Percentiles rank a stretch among this genome's conserved stretches.
Conservation (phyloP, 2,113 vertebrate species). For the Hemicordylus capensis region DNA sequence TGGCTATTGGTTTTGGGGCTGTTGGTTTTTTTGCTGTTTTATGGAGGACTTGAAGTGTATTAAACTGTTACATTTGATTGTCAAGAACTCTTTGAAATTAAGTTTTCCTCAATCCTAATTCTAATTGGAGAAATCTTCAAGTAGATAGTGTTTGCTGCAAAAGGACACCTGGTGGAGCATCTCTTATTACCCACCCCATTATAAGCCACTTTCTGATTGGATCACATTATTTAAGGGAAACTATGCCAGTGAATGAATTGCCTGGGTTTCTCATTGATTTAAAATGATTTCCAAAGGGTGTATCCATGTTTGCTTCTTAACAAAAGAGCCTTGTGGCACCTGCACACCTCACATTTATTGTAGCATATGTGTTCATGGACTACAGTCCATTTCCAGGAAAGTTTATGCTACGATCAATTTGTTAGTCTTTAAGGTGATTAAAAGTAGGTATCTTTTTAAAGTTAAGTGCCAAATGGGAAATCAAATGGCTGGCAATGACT, state of each 20-base stretch:
- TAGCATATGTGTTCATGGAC: too few relatives aligned
- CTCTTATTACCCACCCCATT: neutral
- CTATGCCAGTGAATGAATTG: conserved; percentile 30
- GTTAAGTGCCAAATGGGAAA: neutral
- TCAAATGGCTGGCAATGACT: neutral
- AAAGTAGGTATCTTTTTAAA: neutral
- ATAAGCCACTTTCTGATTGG: conserved; percentile 49
- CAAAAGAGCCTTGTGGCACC: too few relatives aligned
- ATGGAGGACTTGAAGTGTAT: conserved; percentile 54
- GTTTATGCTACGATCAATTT: too few relatives aligned
- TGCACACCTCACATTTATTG: too few relatives aligned
- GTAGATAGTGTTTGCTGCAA: conserved; percentile 54
- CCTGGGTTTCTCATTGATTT: neutral
- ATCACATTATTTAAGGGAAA: neutral
- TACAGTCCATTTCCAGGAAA: too few relatives aligned
- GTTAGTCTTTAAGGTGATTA: too few relatives aligned
- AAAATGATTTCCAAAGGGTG: too few relatives aligned
- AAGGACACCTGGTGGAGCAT: conserved; percentile 29
- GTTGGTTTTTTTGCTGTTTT: conserved; percentile 51
- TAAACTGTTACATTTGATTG: conserved; percentile 55
- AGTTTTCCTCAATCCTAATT: too few relatives aligned
- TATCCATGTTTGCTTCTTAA: too few relatives aligned
- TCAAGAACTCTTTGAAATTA: too few relatives aligned
- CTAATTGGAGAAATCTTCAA: conserved; percentile 51
- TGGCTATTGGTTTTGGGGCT: conserved; percentile 53